phyloP scores from a whole-genome alignment of 2,797 vertebrate species.

The Prunella strophiata region DNA sequence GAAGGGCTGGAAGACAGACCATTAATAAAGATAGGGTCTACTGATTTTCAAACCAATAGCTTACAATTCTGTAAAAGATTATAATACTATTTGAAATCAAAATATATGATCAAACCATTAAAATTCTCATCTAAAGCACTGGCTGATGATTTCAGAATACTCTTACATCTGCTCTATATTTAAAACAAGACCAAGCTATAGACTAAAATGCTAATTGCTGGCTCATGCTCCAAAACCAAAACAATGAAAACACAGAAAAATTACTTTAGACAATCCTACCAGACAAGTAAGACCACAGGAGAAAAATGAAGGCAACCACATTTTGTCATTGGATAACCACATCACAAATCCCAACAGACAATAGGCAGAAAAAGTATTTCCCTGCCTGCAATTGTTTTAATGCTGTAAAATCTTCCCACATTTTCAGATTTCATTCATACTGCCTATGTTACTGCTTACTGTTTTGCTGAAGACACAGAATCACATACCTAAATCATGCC shows the following conservation, averaged over 20 bases:
- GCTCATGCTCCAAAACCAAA: background rate
- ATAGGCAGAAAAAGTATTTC: background rate
- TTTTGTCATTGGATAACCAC: slow-evolving; percentile 21
- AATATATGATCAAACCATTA: background rate
- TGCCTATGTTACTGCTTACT: background rate
- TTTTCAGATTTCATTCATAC: background rate
- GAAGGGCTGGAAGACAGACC: background rate
- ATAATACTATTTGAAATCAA: background rate
- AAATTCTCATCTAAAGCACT: background rate
- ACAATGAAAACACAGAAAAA: background rate
- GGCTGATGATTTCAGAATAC: background rate
- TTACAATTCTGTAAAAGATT: background rate
- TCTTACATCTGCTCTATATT: background rate
- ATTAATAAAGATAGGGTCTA: background rate
- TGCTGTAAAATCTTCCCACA: background rate
- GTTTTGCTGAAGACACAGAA: background rate
- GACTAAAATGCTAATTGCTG: background rate
- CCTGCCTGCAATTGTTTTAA: background rate
- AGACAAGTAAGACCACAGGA: slow-evolving; percentile 16
- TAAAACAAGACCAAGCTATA: background rate
- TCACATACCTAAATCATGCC: background rate
- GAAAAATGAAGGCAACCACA: slow-evolving; percentile 34
- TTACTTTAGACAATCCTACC: background rate
- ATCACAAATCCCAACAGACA: background rate
- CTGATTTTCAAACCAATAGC: background rate